Evolutionary conservation across 2,888 invertebrate genomes (phyloP), one percentile per base, ranked within the genome.

Genomic region (Stenotaenia linearis): DNA sequence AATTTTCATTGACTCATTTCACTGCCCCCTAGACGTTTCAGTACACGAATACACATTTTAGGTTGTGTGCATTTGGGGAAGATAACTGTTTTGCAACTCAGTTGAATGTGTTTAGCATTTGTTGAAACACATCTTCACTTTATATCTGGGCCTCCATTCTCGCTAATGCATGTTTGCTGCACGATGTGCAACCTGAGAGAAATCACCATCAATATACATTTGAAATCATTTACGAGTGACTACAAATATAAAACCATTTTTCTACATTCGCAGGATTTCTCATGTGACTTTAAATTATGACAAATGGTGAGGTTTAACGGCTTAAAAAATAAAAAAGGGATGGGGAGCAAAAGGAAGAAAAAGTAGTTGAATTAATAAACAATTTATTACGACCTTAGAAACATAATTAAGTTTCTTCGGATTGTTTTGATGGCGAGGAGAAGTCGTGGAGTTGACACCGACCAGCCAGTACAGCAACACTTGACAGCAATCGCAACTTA

Each of bases 1-100:
- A 69, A 69, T 69, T 69, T 69, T 69, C 69, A 69, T 69, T 69
- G 28, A 28, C 69, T 69, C 69, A 25, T 69, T 69, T 50, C 50
- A 69, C 69, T 28, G 69, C 69, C 69, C 56, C 69, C 69, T 69
- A 50, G 69, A 28, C 69, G 69, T 25, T 69, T n/a, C 7, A 50
- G 25, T 69, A 28, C n/a, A 25, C 69, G 25, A 28, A n/a, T 25
- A 69, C 12, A 69, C 28, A 69, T 10, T 28, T 15, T 10, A 10
- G 12, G 61, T 45, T 45, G 61, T 25, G 45, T 25, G 25, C 61
- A 61, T 61, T 61, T 25, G 25, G 23, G 69, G 9, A 15, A 69
- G 25, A 69, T 28, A 61, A 61, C 61, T 25, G 23, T 61, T 61
- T 61, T 4, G 10, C 28, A 28, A 69, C 69, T 69, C 25, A 69